Percentiles rank a stretch among this genome's conserved stretches.
Evolutionary conservation across 2,113 vertebrate species (phyloP).

Genomic region (Oryzias javanicus): DNA sequence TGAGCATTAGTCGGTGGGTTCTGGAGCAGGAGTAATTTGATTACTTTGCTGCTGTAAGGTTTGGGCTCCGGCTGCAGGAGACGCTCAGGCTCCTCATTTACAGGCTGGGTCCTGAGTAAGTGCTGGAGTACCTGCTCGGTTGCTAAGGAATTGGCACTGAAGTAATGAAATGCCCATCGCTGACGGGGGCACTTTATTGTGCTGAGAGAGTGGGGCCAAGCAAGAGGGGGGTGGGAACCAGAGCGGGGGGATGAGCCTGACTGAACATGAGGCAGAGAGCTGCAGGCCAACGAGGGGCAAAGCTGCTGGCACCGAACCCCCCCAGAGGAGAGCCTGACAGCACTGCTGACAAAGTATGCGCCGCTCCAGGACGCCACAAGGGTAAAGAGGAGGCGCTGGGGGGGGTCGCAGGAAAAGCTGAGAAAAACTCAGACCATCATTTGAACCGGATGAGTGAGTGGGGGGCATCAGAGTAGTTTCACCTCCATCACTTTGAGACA

Average conservation of each 20-base stretch:
- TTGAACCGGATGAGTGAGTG: too few relatives aligned
- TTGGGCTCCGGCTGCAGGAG: not conserved
- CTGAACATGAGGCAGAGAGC: conserved; percentile 40
- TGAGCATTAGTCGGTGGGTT: conserved; percentile 4
- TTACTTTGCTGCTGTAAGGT: not conserved
- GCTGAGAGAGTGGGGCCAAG: conserved; percentile 60
- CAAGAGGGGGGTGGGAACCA: conserved; percentile 49
- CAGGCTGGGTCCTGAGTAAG: conserved; percentile 30
- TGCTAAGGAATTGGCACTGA: conserved; percentile 68
- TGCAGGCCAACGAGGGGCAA: conserved; percentile 33
- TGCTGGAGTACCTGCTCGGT: conserved; percentile 58
- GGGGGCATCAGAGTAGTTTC: too few relatives aligned
- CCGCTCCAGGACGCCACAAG: conserved; percentile 3
- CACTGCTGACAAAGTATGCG: conserved; percentile 9
- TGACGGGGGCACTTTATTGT: conserved; percentile 66
- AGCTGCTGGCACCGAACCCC: conserved; percentile 37
- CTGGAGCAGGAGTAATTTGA: not conserved
- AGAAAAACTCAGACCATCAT: too few relatives aligned
- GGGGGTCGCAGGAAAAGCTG: too few relatives aligned
- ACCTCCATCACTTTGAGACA: too few relatives aligned
- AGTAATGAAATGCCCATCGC: conserved; percentile 69
- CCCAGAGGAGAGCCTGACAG: conserved; percentile 24
- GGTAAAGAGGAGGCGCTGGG: not conserved
- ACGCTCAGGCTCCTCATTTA: conserved; percentile 31
- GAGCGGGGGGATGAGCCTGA: conserved; percentile 29